Evolutionary conservation across 2,888 invertebrate genomes (phyloP).

Genomic region (Chouioia cunea): DNA sequence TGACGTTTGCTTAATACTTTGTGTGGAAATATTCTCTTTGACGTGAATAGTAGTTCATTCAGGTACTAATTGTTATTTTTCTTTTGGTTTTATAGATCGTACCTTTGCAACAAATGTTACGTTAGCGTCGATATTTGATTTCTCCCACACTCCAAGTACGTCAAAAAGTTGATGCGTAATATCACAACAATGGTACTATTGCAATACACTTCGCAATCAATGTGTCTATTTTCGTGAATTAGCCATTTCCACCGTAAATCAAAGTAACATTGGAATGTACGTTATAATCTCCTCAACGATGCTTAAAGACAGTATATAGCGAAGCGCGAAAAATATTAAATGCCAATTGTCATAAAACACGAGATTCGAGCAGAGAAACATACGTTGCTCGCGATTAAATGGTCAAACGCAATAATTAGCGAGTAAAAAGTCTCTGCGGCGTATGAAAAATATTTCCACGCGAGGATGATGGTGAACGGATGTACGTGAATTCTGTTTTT

Average conservation of each 20-base stretch:
- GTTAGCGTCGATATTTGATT: no score
- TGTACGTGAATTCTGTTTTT: neutral
- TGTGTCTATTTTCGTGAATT: constrained; percentile 7
- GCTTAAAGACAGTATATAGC: no score
- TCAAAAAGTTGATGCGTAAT: constrained; percentile 2
- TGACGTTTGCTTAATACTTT: constrained; percentile 4
- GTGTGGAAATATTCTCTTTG: constrained; percentile 26
- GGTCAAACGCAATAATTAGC: no score
- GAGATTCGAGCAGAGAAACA: no score
- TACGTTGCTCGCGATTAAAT: no score
- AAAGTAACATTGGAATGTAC: no score
- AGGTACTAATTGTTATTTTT: constrained; percentile 24
- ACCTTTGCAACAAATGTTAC: neutral
- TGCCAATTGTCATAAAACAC: no score
- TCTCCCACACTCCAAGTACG: no score
- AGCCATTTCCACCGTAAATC: no score
- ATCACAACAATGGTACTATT: constrained; percentile 23
- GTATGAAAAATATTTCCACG: constrained; percentile 32
- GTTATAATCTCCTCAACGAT: no score
- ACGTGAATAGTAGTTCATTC: constrained; percentile 18
- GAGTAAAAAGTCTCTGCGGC: no score
- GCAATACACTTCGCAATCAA: neutral
- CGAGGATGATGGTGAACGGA: neutral
- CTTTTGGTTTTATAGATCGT: constrained; percentile 2
- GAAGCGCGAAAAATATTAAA: no score